A percentile compares a stretch with the other conserved stretches of the same genome.
phyloP scores from a whole-genome alignment of 2,113 vertebrate genomes.

The Xenopus borealis region DNA sequence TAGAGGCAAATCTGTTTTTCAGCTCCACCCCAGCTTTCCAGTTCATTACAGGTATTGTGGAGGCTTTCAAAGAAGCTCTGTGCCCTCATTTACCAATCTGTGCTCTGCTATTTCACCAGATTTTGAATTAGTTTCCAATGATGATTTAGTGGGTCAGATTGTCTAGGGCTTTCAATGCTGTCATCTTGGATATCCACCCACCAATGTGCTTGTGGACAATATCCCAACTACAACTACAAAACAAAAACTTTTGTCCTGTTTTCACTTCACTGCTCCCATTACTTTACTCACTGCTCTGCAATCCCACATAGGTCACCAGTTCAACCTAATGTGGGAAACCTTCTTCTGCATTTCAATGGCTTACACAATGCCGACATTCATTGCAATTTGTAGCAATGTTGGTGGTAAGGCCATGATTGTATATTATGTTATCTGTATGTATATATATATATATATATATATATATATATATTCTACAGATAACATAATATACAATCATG shows the following conservation, averaged over 20 bases:
- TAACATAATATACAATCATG: too few species aligned
- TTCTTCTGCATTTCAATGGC: conserved; percentile 13
- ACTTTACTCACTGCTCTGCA: neutral
- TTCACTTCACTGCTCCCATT: conserved; percentile 38
- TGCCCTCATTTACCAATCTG: conserved; percentile 76
- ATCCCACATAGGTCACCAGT: conserved; percentile 43
- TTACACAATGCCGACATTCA: conserved; percentile 37
- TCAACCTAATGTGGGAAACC: conserved; percentile 23
- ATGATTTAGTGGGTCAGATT: conserved; percentile 73
- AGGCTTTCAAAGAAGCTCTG: conserved; percentile 67
- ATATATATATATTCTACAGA: neutral
- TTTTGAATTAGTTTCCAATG: conserved; percentile 88
- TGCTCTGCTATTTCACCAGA: conserved; percentile 69
- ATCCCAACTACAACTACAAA: neutral
- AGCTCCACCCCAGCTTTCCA: conserved; percentile 75
- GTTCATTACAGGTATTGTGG: conserved; percentile 86
- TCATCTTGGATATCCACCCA: conserved; percentile 19
- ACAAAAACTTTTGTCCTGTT: conserved; percentile 49
- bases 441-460: neutral
- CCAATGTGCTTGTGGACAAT: neutral
- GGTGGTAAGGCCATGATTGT: conserved; percentile 50
- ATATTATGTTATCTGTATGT: neutral
- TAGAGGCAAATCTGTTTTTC: conserved; percentile 72
- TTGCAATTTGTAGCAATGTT: conserved; percentile 53
- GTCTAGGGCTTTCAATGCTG: conserved; percentile 57